These are phyloP conservation scores for Corythaeola cristata DNA, from an alignment of 2,113 vertebrate species.

Conservation along the genomic window DNA sequence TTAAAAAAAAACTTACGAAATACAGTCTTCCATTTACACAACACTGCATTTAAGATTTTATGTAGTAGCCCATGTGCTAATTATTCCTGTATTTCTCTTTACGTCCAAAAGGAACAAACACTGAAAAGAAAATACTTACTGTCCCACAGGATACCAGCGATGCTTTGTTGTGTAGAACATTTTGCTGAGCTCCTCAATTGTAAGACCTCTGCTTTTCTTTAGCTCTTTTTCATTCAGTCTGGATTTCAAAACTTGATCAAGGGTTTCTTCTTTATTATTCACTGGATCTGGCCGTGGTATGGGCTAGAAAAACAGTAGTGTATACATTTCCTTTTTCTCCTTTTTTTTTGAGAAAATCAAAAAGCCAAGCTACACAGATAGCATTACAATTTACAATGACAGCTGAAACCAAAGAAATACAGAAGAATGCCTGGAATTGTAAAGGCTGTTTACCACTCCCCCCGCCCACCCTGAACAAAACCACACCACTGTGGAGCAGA, in stretches of 20 bases:
- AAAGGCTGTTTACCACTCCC: neutral
- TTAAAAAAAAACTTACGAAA: neutral
- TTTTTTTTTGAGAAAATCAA: neutral
- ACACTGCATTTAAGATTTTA: neutral
- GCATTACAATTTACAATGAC: neutral
- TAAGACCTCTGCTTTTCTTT: constrained; percentile 70
- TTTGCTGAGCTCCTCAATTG: constrained; percentile 91
- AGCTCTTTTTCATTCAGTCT: constrained; percentile 77
- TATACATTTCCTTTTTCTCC: neutral
- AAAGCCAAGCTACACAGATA: neutral
- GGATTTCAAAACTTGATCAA: constrained; percentile 89
- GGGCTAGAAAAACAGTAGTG: constrained; percentile 75
- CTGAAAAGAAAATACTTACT: constrained; percentile 79
- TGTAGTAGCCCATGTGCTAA: neutral
- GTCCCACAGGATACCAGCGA: constrained; percentile 91
- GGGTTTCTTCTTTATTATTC: constrained; percentile 80
- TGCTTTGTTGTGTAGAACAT: constrained; percentile 98
- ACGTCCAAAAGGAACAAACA: neutral
- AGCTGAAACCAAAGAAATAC: neutral
- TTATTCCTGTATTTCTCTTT: neutral
- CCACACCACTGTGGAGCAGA: neutral
- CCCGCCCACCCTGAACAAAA: accelerated
- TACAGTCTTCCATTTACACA: neutral
- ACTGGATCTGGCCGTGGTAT: constrained; percentile 82
- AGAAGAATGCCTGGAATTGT: neutral